These are phyloP conservation scores for Papilio demoleus DNA, from an alignment of 2,888 invertebrate species.

Conservation along the genomic window DNA sequence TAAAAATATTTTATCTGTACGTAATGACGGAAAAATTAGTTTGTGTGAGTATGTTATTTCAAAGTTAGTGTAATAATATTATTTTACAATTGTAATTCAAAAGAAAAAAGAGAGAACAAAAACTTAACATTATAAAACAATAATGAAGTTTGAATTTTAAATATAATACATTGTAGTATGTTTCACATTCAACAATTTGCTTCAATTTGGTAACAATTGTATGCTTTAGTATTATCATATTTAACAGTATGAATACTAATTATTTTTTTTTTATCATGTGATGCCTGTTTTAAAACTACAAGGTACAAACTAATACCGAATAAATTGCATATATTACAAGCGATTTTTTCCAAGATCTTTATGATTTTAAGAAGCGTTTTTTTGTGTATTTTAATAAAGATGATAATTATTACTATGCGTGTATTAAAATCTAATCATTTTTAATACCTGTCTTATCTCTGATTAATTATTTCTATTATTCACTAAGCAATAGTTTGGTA, in stretches of 20 bases:
- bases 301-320: background rate
- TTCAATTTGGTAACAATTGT: background rate
- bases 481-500: background rate
- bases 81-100: too few species aligned
- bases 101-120: too few species aligned
- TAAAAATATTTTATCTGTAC: background rate
- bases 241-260: background rate
- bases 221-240: background rate
- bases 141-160: too few species aligned
- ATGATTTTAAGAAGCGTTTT: too few species aligned
- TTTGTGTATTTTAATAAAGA: background rate
- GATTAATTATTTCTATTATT: slow-evolving; percentile 8
- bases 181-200: background rate
- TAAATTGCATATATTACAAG: background rate
- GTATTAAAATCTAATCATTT: slow-evolving; percentile 11
- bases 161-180: too few species aligned
- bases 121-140: too few species aligned
- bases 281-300: background rate
- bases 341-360: background rate
- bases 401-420: background rate
- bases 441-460: background rate
- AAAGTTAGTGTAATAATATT: too few species aligned
- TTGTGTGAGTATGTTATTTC: too few species aligned
- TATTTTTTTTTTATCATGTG: background rate
- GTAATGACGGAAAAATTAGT: too few species aligned